These are phyloP conservation scores for Antheraea assamensis DNA, from an alignment of 2,888 invertebrate genomes.

Conservation along the genomic window DNA sequence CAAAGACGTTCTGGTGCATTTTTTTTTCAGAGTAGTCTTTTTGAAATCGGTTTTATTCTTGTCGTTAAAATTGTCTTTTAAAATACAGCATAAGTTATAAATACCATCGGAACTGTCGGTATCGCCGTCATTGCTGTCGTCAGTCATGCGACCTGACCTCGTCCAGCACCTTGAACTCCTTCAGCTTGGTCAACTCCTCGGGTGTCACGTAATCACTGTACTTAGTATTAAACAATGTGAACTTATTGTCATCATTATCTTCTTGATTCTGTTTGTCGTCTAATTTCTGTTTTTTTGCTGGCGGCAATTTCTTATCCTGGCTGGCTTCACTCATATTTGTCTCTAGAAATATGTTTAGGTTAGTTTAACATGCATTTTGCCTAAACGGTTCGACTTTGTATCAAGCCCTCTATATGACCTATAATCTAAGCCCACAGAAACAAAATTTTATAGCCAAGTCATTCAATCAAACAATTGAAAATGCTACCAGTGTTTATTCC, in stretches of 20 bases:
- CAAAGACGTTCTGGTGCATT: too few relatives aligned
- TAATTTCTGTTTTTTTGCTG: constrained; percentile 50
- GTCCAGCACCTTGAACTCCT: constrained; percentile 72
- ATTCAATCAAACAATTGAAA: too few relatives aligned
- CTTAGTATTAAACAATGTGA: constrained; percentile 40
- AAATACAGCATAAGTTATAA: background rate
- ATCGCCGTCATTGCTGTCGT: constrained; percentile 66
- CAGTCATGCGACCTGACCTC: constrained; percentile 73
- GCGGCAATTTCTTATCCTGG: constrained; percentile 37
- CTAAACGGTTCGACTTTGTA: constrained; percentile 10
- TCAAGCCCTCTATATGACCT: background rate
- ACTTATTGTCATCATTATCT: constrained; percentile 25
- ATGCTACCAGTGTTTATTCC: too few relatives aligned
- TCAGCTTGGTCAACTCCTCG: constrained; percentile 62
- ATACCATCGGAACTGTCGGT: constrained; percentile 67
- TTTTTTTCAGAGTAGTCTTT: too few relatives aligned
- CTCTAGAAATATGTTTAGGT: constrained; percentile 41
- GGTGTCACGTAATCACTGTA: constrained; percentile 52
- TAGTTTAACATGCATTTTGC: constrained; percentile 32
- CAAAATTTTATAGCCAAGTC: background rate
- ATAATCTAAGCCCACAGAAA: background rate
- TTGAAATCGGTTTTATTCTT: too few relatives aligned
- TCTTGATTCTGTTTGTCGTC: constrained; percentile 28
- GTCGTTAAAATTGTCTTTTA: background rate
- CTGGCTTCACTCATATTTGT: constrained; percentile 43